Evolutionary conservation across 2,113 vertebrate species (phyloP).

Genomic region (Notechis scutatus): DNA sequence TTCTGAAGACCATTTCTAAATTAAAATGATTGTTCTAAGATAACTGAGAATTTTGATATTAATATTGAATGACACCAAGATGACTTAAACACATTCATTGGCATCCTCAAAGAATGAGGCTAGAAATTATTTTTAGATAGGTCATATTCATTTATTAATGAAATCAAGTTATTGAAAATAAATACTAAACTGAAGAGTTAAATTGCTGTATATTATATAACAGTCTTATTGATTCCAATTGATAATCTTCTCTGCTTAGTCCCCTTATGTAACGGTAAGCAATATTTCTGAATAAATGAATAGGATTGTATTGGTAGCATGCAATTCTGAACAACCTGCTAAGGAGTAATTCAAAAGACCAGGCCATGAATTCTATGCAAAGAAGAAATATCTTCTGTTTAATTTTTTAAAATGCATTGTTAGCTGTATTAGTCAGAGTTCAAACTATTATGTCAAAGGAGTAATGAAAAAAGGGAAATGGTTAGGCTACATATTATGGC

Average conservation of each 20-base stretch:
- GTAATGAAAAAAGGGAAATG: conserved; percentile 29
- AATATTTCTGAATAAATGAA: neutral
- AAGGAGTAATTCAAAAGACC: neutral
- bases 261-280: neutral
- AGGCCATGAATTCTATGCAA: neutral
- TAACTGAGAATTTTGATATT: neutral
- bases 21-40: neutral
- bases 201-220: neutral
- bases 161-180: neutral
- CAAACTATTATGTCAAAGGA: neutral
- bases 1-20: neutral
- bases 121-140: neutral
- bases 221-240: neutral
- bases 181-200: neutral
- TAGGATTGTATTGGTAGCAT: neutral
- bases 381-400: conserved; percentile 34
- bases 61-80: neutral
- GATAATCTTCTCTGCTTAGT: neutral
- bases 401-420: neutral
- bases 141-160: neutral
- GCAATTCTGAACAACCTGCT: neutral
- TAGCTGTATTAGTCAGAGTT: conserved; percentile 13
- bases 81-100: neutral
- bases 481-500: neutral
- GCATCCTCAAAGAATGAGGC: neutral